Conservation (phyloP, 1,140 invertebrate genomes). For the Diorhabda carinulata region DNA sequence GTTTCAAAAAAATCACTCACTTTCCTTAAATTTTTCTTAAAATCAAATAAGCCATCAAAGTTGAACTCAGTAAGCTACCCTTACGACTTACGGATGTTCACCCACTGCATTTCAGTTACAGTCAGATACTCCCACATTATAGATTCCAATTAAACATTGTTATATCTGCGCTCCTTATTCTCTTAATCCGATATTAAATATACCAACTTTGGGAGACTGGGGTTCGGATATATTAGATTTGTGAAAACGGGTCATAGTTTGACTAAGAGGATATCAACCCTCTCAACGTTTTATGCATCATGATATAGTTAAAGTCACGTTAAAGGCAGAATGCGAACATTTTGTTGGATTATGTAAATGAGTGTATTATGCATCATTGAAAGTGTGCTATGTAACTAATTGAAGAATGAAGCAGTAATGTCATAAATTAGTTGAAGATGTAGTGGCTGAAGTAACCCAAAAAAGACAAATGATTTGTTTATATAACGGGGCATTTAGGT, state of each 20-base stretch:
- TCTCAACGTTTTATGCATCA: background rate
- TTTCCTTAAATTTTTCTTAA: no score
- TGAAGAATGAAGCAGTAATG: no score
- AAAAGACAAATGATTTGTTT: no score
- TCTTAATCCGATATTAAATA: constrained; percentile 3
- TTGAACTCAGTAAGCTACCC: background rate
- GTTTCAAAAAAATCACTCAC: no score
- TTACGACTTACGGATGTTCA: background rate
- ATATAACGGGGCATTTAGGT: no score
- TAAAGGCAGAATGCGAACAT: background rate
- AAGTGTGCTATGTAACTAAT: no score
- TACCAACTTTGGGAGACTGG: background rate
- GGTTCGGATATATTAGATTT: background rate
- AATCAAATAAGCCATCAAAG: background rate
- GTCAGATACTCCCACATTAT: constrained; percentile 1
- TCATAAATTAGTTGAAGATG: no score
- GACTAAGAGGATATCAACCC: background rate
- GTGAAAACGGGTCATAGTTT: background rate
- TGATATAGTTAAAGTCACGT: background rate
- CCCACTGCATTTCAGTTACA: background rate
- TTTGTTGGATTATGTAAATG: background rate
- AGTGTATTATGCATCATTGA: no score
- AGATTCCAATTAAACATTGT: constrained; percentile 2
- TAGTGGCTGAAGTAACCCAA: no score
- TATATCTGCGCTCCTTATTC: background rate